These are phyloP conservation scores for Periphyllus acericola DNA, from an alignment of 2,888 invertebrate genomes.

Conservation along the genomic window DNA sequence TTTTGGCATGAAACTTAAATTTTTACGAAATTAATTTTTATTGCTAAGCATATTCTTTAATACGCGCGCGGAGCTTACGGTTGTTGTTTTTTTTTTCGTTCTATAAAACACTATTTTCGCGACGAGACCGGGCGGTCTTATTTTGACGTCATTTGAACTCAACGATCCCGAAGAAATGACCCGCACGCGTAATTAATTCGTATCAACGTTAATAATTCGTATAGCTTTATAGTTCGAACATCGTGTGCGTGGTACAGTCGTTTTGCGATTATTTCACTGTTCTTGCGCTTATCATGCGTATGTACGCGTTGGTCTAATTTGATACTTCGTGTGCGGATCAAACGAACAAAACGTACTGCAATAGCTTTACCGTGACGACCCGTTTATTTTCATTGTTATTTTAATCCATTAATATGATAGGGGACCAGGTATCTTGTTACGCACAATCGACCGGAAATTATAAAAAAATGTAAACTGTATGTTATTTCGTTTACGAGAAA, in stretches of 20 bases:
- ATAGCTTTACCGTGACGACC: no score
- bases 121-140: not conserved
- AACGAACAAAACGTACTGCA: not conserved
- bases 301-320: not conserved
- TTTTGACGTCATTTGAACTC: not conserved
- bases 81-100: not conserved
- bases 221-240: not conserved
- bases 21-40: not conserved
- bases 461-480: not conserved
- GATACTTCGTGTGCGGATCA: not conserved
- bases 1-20: not conserved
- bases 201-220: not conserved
- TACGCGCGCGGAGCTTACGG: not conserved
- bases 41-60: not conserved
- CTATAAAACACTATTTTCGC: not conserved
- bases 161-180: not conserved
- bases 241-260: no score
- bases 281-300: no score
- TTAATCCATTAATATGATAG: no score
- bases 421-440: not conserved
- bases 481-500: not conserved
- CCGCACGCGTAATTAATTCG: not conserved
- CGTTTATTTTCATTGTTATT: no score
- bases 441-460: not conserved
- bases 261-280: not conserved